phyloP scores from a whole-genome alignment of 2,797 vertebrate species.

The Sternotherus odoratus region DNA sequence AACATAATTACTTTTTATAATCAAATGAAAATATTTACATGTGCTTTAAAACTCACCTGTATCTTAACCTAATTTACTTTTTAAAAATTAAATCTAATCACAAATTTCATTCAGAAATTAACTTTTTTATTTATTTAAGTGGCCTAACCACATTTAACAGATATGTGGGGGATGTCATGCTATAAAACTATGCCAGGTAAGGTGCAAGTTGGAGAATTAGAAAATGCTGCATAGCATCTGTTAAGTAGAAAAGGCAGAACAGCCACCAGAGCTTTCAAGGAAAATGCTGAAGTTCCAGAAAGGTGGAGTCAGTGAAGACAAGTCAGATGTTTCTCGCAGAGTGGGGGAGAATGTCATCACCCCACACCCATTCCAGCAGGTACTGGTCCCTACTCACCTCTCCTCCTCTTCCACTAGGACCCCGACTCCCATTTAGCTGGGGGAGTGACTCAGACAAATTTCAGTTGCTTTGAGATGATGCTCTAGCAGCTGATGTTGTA shows the following conservation, averaged over 20 bases:
- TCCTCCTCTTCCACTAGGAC: too few species aligned
- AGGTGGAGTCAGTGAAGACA: not conserved
- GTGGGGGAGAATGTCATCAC: too few species aligned
- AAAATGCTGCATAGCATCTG: not conserved
- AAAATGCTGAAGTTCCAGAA: not conserved
- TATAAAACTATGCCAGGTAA: not conserved
- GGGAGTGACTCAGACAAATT: too few species aligned
- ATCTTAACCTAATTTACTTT: conserved; percentile 50
- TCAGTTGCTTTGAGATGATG: too few species aligned
- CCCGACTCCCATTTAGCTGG: too few species aligned
- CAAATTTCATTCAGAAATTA: conserved; percentile 37
- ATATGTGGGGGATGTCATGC: not conserved
- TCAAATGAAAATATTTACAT: conserved; percentile 72
- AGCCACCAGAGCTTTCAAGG: not conserved
- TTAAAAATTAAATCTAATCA: conserved; percentile 47
- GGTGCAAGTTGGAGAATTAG: not conserved
- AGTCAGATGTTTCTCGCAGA: too few species aligned
- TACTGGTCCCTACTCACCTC: too few species aligned
- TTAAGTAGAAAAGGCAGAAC: not conserved
- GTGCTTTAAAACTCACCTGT: conserved; percentile 38
- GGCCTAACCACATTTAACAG: not conserved
- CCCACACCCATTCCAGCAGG: too few species aligned
- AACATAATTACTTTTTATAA: conserved; percentile 74
- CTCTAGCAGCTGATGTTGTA: too few species aligned
- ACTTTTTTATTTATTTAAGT: conserved; percentile 53